Conservation (phyloP, 1,140 invertebrate species). For the Melitaea cinxia region DNA sequence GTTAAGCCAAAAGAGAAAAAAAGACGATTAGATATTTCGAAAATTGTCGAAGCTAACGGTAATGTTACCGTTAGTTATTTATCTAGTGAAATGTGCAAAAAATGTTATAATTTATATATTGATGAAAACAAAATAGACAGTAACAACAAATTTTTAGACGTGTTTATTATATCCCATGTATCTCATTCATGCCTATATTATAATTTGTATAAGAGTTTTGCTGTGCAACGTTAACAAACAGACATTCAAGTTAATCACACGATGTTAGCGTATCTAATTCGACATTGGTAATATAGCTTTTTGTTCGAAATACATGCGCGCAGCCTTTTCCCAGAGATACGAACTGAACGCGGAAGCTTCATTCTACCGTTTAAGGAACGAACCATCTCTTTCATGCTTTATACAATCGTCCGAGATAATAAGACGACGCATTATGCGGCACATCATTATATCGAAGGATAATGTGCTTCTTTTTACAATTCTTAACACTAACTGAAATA, state of each 20-base stretch:
- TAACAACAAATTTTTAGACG: too few species aligned
- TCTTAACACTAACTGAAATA: slow-evolving; percentile 9
- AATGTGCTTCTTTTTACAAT: slow-evolving; percentile 13
- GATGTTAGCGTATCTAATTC: background rate
- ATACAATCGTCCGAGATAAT: slow-evolving; percentile 32
- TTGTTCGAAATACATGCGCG: background rate
- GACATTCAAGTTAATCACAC: too few species aligned
- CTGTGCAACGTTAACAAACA: background rate
- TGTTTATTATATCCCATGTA: too few species aligned
- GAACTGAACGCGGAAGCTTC: slow-evolving; percentile 42
- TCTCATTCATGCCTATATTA: too few species aligned
- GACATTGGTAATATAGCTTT: background rate
- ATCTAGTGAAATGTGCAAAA: too few species aligned
- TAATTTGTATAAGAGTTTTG: too few species aligned
- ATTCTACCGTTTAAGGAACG: slow-evolving; percentile 37
- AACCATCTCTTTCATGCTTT: slow-evolving; percentile 34
- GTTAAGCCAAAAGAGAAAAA: too few species aligned
- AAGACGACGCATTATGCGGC: slow-evolving; percentile 35
- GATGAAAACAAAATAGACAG: too few species aligned
- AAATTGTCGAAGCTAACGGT: too few species aligned
- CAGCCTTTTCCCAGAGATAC: slow-evolving; percentile 9
- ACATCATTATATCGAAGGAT: slow-evolving; percentile 32
- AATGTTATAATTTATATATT: too few species aligned
- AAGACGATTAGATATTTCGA: too few species aligned
- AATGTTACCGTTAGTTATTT: too few species aligned